Evolutionary conservation across 2,797 vertebrate genomes (phyloP).

Genomic region (Lutjanus campechanus): DNA sequence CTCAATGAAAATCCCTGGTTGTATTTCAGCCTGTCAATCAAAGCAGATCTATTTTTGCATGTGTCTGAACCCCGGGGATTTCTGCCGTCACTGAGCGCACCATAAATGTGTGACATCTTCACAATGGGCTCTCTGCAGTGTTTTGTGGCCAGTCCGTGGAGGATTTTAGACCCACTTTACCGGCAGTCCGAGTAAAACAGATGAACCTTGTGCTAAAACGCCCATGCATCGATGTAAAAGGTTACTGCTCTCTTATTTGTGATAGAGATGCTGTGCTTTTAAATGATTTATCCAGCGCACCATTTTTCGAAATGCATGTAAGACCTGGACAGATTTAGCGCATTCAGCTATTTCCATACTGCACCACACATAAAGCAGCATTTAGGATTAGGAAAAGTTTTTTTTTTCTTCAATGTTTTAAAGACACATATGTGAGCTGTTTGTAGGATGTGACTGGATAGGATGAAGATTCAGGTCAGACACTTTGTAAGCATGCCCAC

Average conservation of each 20-base stretch:
- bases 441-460: conserved; percentile 13
- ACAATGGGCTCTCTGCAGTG: conserved; percentile 54
- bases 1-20: conserved; percentile 51
- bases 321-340: conserved; percentile 2
- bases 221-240: conserved; percentile 6
- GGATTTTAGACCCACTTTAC: conserved; percentile 67
- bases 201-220: conserved; percentile 19
- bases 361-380: neutral
- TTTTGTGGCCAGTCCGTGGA: conserved; percentile 42
- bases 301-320: conserved; percentile 31
- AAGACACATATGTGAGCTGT: no score
- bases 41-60: conserved; percentile 68
- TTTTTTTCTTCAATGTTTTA: neutral
- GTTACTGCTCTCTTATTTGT: conserved; percentile 25
- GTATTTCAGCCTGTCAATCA: conserved; percentile 58
- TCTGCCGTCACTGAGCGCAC: conserved; percentile 48
- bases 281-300: conserved; percentile 18
- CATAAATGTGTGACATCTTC: conserved; percentile 66
- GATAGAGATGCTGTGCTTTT: neutral
- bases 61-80: conserved; percentile 51
- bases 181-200: conserved; percentile 44
- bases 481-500: neutral
- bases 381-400: neutral
- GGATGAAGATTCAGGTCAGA: conserved; percentile 4
- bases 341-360: neutral